These are phyloP conservation scores for Balaenoptera acutorostrata DNA, from an alignment of 2,113 vertebrate genomes.

Conservation along the genomic window DNA sequence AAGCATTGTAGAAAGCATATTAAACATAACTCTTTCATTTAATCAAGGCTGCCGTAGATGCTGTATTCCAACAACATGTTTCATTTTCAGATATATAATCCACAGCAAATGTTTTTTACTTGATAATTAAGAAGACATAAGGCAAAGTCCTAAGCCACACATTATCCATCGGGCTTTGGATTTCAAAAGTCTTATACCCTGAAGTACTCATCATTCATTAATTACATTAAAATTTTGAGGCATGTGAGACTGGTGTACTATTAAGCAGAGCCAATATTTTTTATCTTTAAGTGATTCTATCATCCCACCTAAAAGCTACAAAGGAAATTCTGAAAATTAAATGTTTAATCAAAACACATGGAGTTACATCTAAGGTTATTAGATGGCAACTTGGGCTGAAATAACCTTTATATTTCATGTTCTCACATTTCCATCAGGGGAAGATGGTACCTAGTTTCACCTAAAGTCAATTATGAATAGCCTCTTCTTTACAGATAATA, in stretches of 20 bases:
- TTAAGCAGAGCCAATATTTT: conserved; percentile 14
- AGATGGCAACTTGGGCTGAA: background rate
- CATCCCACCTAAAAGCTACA: background rate
- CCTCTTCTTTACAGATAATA: background rate
- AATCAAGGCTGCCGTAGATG: background rate
- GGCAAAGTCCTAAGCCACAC: conserved; percentile 26
- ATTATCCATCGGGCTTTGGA: conserved; percentile 18
- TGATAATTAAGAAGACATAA: conserved; percentile 40
- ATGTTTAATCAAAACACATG: conserved; percentile 19
- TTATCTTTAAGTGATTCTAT: conserved; percentile 38
- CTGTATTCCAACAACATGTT: background rate
- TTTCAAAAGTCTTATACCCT: conserved; percentile 35
- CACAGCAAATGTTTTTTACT: background rate
- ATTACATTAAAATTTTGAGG: conserved; percentile 8
- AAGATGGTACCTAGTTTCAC: background rate
- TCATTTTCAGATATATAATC: conserved; percentile 10
- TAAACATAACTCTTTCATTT: background rate
- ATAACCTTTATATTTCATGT: conserved; percentile 4
- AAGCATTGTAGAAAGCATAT: background rate
- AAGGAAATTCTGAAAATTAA: conserved; percentile 51
- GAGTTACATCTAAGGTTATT: background rate
- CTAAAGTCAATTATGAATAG: background rate
- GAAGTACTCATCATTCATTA: conserved; percentile 13
- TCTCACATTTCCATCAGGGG: background rate
- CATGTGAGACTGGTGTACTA: background rate